Conservation (phyloP, 1,140 invertebrate species). For the Leptopilina clavipes region DNA sequence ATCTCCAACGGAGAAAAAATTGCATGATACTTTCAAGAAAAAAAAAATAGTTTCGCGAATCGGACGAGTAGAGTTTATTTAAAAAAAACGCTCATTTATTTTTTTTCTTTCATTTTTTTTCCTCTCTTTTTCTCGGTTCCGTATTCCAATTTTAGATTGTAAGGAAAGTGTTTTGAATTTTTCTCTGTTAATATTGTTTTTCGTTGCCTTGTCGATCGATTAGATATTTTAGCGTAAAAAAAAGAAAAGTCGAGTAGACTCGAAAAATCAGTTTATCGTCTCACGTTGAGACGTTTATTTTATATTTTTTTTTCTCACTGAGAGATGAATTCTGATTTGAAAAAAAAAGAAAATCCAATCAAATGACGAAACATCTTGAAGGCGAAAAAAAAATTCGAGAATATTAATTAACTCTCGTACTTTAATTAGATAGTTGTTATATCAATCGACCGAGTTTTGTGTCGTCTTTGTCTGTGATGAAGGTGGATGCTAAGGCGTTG, state of each 20-base stretch:
- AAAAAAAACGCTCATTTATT: conserved; percentile 36
- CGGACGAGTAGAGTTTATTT: conserved; percentile 45
- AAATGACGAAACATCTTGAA: background rate
- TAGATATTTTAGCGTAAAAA: conserved; percentile 8
- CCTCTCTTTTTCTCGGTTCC: conserved; percentile 46
- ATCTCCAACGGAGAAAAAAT: conserved; percentile 14
- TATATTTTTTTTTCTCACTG: background rate
- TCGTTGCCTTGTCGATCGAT: conserved; percentile 12
- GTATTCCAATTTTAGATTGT: conserved; percentile 52
- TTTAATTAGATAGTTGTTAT: conserved; percentile 32
- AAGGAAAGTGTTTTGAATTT: conserved; percentile 44
- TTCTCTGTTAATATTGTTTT: conserved; percentile 18
- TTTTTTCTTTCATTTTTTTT: conserved; percentile 50
- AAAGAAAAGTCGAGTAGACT: conserved; percentile 19
- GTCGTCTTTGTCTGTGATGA: conserved; percentile 53
- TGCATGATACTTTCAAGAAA: background rate
- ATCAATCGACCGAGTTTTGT: conserved; percentile 45
- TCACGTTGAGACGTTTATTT: conserved; percentile 42
- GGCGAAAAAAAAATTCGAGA: background rate
- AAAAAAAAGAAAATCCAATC: background rate
- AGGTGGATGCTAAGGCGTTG: conserved; percentile 41
- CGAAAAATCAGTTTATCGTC: conserved; percentile 36
- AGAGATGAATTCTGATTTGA: background rate
- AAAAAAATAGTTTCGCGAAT: background rate
- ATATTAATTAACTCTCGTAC: conserved; percentile 24